These are phyloP conservation scores for Cnemophilus loriae DNA, from an alignment of 2,113 vertebrate genomes.

Conservation along the genomic window DNA sequence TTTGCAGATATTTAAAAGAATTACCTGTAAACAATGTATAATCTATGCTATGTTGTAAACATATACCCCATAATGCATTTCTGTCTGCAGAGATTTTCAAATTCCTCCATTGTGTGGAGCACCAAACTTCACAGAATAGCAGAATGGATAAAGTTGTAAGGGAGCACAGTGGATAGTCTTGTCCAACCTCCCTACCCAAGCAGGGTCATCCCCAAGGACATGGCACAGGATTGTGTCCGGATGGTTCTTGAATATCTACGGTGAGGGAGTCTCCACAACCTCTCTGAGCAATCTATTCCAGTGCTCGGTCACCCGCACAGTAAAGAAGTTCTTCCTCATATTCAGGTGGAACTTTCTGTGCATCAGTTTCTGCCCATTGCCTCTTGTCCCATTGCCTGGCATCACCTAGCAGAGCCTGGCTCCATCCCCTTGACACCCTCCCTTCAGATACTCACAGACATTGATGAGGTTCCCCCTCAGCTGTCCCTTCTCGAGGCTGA, in stretches of 20 bases:
- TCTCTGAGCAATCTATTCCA: background rate
- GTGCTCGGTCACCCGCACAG: background rate
- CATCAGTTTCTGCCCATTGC: background rate
- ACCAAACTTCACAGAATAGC: background rate
- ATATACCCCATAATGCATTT: background rate
- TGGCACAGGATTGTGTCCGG: background rate
- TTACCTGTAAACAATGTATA: background rate
- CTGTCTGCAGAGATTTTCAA: background rate
- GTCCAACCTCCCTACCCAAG: background rate
- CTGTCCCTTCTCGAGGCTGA: accelerated
- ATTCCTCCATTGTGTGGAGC: background rate
- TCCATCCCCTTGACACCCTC: background rate
- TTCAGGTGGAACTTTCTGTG: background rate
- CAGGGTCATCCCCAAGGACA: background rate
- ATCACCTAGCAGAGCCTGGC: background rate
- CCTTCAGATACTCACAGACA: background rate
- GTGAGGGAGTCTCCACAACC: background rate
- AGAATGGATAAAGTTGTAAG: background rate
- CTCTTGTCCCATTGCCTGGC: background rate
- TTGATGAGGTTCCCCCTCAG: too few species aligned
- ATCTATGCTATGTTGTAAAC: background rate
- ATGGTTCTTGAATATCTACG: background rate
- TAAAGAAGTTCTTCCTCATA: background rate
- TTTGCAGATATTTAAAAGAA: background rate
- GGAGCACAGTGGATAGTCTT: background rate